Conservation (phyloP, 2,113 vertebrate species). For the Isurus oxyrinchus region DNA sequence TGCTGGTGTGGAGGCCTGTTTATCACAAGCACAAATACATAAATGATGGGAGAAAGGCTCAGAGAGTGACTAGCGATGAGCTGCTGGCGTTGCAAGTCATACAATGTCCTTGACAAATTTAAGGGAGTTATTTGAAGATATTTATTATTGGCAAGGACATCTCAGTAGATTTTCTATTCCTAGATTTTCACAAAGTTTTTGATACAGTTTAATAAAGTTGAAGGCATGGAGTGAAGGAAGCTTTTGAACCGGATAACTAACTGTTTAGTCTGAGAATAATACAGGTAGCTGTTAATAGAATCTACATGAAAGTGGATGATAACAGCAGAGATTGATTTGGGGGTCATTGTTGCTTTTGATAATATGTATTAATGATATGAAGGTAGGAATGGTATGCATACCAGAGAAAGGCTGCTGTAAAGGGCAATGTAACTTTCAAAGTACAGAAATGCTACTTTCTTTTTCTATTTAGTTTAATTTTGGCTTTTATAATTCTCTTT, state of each 20-base stretch:
- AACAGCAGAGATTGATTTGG: background rate
- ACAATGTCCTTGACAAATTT: background rate
- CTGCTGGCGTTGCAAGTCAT: background rate
- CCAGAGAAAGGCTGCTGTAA: background rate
- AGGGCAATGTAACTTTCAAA: background rate
- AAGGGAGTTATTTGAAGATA: background rate
- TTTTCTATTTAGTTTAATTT: background rate
- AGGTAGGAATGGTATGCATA: background rate
- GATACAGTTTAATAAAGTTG: background rate
- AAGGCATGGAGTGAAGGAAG: background rate
- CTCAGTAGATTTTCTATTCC: background rate
- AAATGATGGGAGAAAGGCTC: background rate
- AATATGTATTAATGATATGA: background rate
- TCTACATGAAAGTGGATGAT: background rate
- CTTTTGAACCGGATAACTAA: background rate
- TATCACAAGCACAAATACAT: background rate
- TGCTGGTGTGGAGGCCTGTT: background rate
- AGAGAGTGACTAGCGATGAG: background rate
- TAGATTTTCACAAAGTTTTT: background rate
- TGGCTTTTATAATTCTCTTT: background rate
- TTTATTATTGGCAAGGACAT: background rate
- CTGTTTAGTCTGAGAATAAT: background rate
- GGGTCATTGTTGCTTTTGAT: background rate
- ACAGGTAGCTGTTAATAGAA: background rate
- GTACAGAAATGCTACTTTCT: background rate